Conservation (phyloP, 2,797 vertebrate species). For the Prunella strophiata region DNA sequence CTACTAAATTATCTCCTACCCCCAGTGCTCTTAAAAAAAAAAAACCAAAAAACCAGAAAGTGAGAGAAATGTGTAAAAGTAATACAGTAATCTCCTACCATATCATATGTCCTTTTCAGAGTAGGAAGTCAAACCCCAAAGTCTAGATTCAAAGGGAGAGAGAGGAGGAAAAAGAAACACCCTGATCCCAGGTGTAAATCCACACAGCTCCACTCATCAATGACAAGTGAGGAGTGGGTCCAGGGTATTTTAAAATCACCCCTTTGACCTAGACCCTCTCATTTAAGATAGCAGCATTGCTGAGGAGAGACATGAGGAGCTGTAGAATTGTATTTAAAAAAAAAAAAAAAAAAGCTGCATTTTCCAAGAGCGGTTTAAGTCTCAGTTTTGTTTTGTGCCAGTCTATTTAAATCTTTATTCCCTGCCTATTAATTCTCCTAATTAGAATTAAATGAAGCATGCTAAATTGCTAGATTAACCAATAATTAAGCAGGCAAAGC, state of each 20-base stretch:
- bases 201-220: accelerated
- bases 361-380: slow-evolving; percentile 46
- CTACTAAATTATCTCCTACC: slow-evolving; percentile 30
- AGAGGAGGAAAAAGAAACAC: background rate
- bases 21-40: slow-evolving; percentile 26
- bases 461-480: slow-evolving; percentile 87
- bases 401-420: slow-evolving; percentile 81
- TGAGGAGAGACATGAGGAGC: background rate
- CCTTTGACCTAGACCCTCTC: background rate
- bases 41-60: background rate
- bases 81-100: background rate
- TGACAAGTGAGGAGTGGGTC: background rate
- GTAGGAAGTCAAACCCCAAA: background rate
- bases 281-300: background rate
- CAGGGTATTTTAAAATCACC: background rate
- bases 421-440: slow-evolving; percentile 87
- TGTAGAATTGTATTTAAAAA: background rate
- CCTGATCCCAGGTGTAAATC: background rate
- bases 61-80: slow-evolving; percentile 29
- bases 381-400: slow-evolving; percentile 77
- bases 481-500: slow-evolving; percentile 85
- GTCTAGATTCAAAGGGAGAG: background rate
- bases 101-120: background rate
- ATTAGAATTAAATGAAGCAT: slow-evolving; percentile 89
- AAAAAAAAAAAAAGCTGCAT: background rate